phyloP scores from a whole-genome alignment of 2,113 vertebrate genomes.

The Ptychochromis oligacanthus region DNA sequence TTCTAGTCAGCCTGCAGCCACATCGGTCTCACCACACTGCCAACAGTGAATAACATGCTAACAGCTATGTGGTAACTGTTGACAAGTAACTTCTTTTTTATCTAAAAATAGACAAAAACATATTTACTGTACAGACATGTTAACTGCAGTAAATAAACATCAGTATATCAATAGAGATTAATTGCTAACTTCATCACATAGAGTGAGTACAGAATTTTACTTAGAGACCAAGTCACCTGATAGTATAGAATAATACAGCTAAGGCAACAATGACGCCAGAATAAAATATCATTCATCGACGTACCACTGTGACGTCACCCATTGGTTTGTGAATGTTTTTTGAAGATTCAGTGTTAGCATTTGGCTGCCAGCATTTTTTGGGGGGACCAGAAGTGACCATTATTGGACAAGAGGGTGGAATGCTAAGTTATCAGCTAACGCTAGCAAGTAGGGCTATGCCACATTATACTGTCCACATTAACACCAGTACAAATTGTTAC shows the following conservation, averaged over 20 bases:
- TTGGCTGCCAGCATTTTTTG: neutral
- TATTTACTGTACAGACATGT: neutral
- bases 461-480: neutral
- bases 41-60: constrained; percentile 3
- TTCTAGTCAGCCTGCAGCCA: constrained; percentile 33
- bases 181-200: neutral
- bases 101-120: neutral
- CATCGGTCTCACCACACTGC: neutral
- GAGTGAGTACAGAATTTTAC: neutral
- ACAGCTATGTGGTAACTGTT: constrained; percentile 3
- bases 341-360: neutral
- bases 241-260: neutral
- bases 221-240: neutral
- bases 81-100: neutral
- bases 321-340: neutral
- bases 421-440: neutral
- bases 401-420: neutral
- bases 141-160: neutral
- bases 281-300: neutral
- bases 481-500: too few species aligned
- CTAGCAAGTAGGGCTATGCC: neutral
- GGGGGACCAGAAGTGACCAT: neutral
- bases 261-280: neutral
- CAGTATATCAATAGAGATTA: neutral
- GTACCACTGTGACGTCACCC: neutral